Evolutionary conservation across 2,888 invertebrate genomes (phyloP).

Genomic region (Toxonevra muliebris): DNA sequence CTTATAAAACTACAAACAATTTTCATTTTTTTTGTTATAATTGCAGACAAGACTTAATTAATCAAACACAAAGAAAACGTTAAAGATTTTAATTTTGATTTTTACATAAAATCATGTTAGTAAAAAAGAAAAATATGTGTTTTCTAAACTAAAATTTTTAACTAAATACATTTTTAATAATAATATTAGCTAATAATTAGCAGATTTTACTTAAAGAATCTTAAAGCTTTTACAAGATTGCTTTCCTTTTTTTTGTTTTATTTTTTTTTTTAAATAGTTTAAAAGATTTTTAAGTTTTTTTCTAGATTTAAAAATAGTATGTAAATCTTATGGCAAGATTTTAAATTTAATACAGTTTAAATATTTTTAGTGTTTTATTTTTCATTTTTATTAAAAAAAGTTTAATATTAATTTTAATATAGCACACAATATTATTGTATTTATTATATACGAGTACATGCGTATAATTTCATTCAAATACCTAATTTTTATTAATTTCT

Average conservation of each 20-base stretch:
- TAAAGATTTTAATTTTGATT: too few relatives aligned
- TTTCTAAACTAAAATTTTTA: too few relatives aligned
- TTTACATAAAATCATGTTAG: too few relatives aligned
- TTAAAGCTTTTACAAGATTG: constrained; percentile 13
- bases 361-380: constrained; percentile 28
- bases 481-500: too few relatives aligned
- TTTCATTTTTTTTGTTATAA: too few relatives aligned
- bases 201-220: background rate
- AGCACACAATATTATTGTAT: constrained; percentile 41
- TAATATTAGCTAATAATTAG: background rate
- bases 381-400: constrained; percentile 19
- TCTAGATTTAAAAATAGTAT: constrained; percentile 15
- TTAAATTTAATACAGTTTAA: constrained; percentile 28
- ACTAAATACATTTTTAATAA: too few relatives aligned
- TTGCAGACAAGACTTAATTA: too few relatives aligned
- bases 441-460: too few relatives aligned
- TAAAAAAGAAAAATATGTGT: too few relatives aligned
- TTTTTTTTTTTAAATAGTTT: constrained; percentile 12
- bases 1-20: too few relatives aligned
- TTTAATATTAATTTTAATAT: constrained; percentile 37
- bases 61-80: too few relatives aligned
- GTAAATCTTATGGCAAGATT: constrained; percentile 54
- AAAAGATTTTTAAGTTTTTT: constrained; percentile 10
- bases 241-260: background rate
- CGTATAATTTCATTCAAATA: too few relatives aligned